Base-by-base conservation (phyloP, 2,888 invertebrate species). In the Monoplex corrugatus region DNA sequence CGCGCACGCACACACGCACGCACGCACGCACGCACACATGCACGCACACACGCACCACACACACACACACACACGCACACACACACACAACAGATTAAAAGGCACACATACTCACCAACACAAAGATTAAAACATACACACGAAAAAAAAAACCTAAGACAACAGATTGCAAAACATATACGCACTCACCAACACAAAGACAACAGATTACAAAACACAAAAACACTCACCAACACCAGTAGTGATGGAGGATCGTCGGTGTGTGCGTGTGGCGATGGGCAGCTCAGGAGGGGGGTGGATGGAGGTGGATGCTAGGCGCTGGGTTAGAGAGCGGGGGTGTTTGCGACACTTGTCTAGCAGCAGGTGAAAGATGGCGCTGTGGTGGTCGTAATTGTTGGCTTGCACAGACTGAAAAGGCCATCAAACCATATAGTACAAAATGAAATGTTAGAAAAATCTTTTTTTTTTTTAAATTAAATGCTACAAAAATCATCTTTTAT, bases 311-410 rank as follows among this genome's bases (percentile, higher is more conserved):
- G 92, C 43, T 89, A 86, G 10, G 91, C 89, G 57, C 90, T 91
- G 89, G 90, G 92, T 57, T 91, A 89, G 89, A 82, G 94, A 93
- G 89, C 95, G 93, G 45, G 95, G 95, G 90, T 96, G 95, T 92
- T 95, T 93, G 89, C 95, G 93, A 91, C 95, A 93, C 92, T 96
- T 96, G 96, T 99, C 98, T 95, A 98, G 97, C 82, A 99, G 97
- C 91, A 99, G 97, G 96, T 98, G 98, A 96, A 99, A 99, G 94
- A 99, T 98, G 92, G 99, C 99, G 93, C 98, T 98, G 93, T 98
- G 98, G 96, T 98, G 98, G 96, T 99, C 98, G 96, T 98, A 99
- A 6, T 98, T 97, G 94, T 98, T 97, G 93, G 97, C 98, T 94
- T 97, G 97, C 87, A 99, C 97, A 40, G 98, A 98, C 97, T 98